Evolutionary conservation across 53 echinoderm and acorn worm genomes (phyloP).

Genomic region (Holothuria leucospilota): DNA sequence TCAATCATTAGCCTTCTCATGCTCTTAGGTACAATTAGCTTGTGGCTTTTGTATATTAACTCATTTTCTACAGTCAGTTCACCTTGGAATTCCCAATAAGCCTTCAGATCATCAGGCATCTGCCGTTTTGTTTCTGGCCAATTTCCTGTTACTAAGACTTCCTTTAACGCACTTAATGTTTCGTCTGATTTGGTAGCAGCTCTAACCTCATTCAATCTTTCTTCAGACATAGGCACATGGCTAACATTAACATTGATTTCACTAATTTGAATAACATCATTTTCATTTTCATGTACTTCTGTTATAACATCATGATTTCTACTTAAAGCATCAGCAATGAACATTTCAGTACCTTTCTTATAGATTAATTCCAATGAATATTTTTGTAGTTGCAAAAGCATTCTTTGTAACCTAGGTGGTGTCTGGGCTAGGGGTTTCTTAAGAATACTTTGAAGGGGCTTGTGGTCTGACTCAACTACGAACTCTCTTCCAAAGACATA

Average conservation of each 20-base stretch:
- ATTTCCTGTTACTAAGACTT: conserved; percentile 5
- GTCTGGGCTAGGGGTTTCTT: conserved; percentile 53
- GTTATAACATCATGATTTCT: conserved; percentile 9
- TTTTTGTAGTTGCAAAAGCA: conserved; percentile 51
- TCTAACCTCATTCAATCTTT: too few relatives aligned
- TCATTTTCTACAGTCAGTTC: conserved; percentile 58
- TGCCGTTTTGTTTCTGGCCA: conserved; percentile 53
- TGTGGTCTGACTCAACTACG: too few relatives aligned
- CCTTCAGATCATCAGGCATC: too few relatives aligned
- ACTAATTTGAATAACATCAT: too few relatives aligned
- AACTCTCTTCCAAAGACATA: conserved; percentile 39
- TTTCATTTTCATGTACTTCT: too few relatives aligned
- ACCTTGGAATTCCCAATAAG: conserved; percentile 46
- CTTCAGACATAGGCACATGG: conserved; percentile 40
- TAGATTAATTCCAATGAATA: conserved; percentile 18
- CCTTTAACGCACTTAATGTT: background rate
- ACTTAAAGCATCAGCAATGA: too few relatives aligned
- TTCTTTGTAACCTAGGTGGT: conserved; percentile 59
- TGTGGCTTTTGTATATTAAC: conserved; percentile 45
- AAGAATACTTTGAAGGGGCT: conserved; percentile 36
- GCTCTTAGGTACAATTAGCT: conserved; percentile 44
- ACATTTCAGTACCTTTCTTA: too few relatives aligned
- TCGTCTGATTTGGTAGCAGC: too few relatives aligned
- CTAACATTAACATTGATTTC: conserved; percentile 27
- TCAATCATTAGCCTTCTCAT: conserved; percentile 39